Evolutionary conservation across 2,888 invertebrate species (phyloP).

Genomic region (Andrena haemorrhoa): DNA sequence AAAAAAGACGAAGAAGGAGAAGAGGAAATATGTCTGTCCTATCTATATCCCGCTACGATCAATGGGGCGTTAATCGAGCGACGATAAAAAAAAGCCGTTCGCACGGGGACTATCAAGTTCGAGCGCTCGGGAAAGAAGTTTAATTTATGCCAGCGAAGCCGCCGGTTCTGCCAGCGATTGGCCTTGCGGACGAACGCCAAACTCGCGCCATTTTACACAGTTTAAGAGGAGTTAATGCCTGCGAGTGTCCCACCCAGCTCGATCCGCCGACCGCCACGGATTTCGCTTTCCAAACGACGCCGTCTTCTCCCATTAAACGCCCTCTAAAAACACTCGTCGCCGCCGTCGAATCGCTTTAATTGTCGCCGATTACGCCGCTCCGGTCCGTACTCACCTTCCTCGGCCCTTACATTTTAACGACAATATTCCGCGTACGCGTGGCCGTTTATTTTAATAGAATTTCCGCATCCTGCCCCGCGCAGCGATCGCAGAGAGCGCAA

Average conservation of each 20-base stretch:
- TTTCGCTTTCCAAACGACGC: slow-evolving; percentile 27
- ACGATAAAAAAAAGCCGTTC: slow-evolving; percentile 8
- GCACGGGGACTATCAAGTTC: not conserved
- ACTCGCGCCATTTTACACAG: slow-evolving; percentile 15
- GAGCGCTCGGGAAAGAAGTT: slow-evolving; percentile 25
- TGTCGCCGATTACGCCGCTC: slow-evolving; percentile 50
- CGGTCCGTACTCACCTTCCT: slow-evolving; percentile 30
- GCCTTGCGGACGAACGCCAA: slow-evolving; percentile 23
- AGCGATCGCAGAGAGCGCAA: slow-evolving; percentile 6
- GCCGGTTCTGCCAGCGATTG: slow-evolving; percentile 39
- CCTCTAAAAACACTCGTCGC: slow-evolving; percentile 47
- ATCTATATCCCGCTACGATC: not conserved
- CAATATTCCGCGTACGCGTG: slow-evolving; percentile 12
- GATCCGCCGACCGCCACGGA: slow-evolving; percentile 13
- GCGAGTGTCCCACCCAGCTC: not conserved
- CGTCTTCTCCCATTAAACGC: slow-evolving; percentile 48
- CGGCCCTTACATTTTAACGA: slow-evolving; percentile 32
- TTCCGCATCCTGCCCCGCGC: not conserved
- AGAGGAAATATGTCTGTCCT: not conserved
- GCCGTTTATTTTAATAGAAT: slow-evolving; percentile 13
- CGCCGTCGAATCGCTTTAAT: slow-evolving; percentile 51
- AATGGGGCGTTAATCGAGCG: not conserved
- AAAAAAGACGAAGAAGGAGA: slow-evolving; percentile 25
- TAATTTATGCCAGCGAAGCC: slow-evolving; percentile 30
- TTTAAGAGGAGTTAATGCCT: slow-evolving; percentile 34